Evolutionary conservation across 1,140 invertebrate species (phyloP).

Genomic region (Panagrolaimus sp.): DNA sequence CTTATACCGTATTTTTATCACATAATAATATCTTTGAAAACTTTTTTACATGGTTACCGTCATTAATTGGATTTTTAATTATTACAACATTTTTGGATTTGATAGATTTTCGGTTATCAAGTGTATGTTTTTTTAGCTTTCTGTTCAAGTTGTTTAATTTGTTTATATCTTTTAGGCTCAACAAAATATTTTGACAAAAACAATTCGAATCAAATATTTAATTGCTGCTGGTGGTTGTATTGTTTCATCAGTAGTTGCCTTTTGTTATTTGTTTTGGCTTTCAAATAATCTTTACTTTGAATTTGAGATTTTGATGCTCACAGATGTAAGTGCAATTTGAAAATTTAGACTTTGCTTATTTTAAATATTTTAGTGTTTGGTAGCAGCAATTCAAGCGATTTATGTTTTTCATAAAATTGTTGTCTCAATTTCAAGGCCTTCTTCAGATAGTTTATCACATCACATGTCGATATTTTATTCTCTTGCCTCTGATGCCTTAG

Average conservation of each 20-base stretch:
- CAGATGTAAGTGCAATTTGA: conserved; percentile 4
- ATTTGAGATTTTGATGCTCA: not conserved
- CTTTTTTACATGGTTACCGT: conserved; percentile 6
- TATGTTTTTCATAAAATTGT: conserved; percentile 10
- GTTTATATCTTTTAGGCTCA: not conserved
- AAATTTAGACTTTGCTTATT: not conserved
- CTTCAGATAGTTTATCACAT: not conserved
- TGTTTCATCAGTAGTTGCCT: not conserved
- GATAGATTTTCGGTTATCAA: not conserved
- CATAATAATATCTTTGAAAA: conserved; percentile 10
- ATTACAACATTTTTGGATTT: conserved; percentile 6
- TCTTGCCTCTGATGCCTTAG: not conserved
- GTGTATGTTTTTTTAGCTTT: not conserved
- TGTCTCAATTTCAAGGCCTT: not conserved
- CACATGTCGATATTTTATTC: conserved; percentile 11
- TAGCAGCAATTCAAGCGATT: not conserved
- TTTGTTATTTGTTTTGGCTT: conserved; percentile 4
- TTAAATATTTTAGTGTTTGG: not conserved
- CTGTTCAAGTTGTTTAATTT: not conserved
- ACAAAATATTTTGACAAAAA: too few species aligned
- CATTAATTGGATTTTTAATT: not conserved
- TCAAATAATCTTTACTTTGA: conserved; percentile 6
- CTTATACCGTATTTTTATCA: conserved; percentile 18
- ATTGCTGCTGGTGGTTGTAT: not conserved
- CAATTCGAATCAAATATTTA: too few species aligned